Percentiles rank a stretch among this genome's conserved stretches.
These are phyloP conservation scores for Prinia subflava DNA, from an alignment of 2,113 vertebrate genomes.

Conservation along the genomic window DNA sequence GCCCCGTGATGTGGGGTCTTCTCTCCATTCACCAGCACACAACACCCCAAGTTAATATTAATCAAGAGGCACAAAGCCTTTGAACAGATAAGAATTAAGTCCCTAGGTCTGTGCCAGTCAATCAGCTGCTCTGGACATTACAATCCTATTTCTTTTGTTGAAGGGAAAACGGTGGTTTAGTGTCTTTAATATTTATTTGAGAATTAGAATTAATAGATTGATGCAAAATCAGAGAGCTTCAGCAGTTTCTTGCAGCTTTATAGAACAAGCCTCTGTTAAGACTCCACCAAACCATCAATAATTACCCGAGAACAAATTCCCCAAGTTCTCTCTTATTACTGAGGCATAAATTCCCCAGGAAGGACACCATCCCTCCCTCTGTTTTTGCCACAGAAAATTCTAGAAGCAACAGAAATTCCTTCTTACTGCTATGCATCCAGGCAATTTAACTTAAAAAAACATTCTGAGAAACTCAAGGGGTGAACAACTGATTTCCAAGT, in stretches of 20 bases:
- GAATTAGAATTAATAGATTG: background rate
- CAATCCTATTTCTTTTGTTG: background rate
- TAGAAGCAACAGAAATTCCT: background rate
- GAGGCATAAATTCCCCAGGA: background rate
- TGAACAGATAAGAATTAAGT: background rate
- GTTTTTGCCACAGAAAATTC: background rate
- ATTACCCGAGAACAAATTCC: background rate
- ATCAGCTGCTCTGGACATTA: background rate
- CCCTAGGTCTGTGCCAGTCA: background rate
- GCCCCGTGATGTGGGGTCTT: background rate
- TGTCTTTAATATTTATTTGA: background rate
- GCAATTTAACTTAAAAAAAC: background rate
- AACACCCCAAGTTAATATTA: background rate
- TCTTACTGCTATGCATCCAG: background rate
- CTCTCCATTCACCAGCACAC: background rate
- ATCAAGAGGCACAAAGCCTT: slow-evolving; percentile 4
- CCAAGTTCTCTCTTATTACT: background rate
- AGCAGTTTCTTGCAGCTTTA: background rate
- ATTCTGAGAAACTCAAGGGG: background rate
- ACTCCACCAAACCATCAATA: background rate
- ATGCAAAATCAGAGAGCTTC: background rate
- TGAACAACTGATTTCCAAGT: background rate
- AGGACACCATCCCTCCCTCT: background rate
- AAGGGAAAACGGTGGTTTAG: background rate
- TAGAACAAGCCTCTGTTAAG: background rate